A percentile compares a stretch with the other conserved stretches of the same genome.
These are phyloP conservation scores for Rhingia campestris DNA, from an alignment of 2,888 invertebrate genomes.

Conservation along the genomic window DNA sequence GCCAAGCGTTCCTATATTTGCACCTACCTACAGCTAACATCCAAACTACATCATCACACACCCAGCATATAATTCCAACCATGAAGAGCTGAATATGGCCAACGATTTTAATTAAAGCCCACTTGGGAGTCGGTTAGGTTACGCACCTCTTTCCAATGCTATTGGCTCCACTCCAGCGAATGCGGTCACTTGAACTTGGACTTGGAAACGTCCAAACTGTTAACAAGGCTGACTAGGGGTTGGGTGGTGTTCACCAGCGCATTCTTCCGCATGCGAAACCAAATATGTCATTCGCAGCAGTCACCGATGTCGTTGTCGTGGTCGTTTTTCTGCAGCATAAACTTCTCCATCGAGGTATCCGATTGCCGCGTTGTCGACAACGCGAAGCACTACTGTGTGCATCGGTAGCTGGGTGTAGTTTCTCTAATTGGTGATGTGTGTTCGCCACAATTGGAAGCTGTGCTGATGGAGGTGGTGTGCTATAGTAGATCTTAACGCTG, in stretches of 20 bases:
- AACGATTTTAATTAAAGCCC: conserved; percentile 44
- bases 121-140: conserved; percentile 46
- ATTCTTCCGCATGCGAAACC: conserved; percentile 63
- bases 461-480: not conserved
- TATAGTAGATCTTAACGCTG: conserved; percentile 15
- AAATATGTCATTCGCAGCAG: conserved; percentile 46
- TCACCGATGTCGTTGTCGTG: conserved; percentile 1
- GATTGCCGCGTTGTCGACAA: conserved; percentile 22
- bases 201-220: conserved; percentile 46
- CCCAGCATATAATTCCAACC: not conserved
- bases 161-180: conserved; percentile 34
- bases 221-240: not conserved
- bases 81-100: conserved; percentile 36
- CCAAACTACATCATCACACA: conserved; percentile 9
- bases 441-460: conserved; percentile 34
- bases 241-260: conserved; percentile 13
- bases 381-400: conserved; percentile 1
- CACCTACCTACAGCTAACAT: not conserved
- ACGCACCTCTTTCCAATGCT: conserved; percentile 48
- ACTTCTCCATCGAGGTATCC: conserved; percentile 32
- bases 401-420: conserved; percentile 10
- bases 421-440: conserved; percentile 55
- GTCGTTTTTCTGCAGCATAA: conserved; percentile 38
- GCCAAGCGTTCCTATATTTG: not conserved
- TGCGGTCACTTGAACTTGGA: conserved; percentile 72